Evolutionary conservation across 2,888 invertebrate species (phyloP).

Genomic region (Megastigmus dorsalis): DNA sequence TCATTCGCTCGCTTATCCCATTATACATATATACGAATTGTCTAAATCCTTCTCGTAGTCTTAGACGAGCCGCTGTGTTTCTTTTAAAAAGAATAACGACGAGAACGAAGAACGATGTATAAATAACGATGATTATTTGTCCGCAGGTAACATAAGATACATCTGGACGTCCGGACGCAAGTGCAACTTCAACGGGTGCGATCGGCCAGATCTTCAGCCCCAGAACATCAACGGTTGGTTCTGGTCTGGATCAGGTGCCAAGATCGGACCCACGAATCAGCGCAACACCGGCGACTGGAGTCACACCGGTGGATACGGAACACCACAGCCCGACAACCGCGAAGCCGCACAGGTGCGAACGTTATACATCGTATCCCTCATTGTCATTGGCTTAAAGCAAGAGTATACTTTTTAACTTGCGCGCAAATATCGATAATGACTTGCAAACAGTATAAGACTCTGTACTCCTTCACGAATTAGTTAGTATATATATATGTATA

Average conservation of each 20-base stretch:
- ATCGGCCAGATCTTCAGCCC: conserved; percentile 89
- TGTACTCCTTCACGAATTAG: background rate
- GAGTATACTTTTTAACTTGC: too few species aligned
- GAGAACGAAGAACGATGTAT: too few species aligned
- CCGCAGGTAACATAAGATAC: conserved; percentile 77
- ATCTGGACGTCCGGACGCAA: conserved; percentile 95
- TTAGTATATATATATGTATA: background rate
- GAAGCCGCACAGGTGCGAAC: conserved; percentile 88
- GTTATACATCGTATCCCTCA: background rate
- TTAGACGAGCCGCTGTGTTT: too few species aligned
- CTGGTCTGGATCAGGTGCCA: conserved; percentile 95
- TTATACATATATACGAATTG: too few species aligned
- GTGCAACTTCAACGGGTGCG: conserved; percentile 94
- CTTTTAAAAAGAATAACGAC: too few species aligned
- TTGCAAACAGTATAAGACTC: background rate
- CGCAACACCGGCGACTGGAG: conserved; percentile 95
- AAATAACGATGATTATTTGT: too few species aligned
- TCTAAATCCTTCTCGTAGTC: too few species aligned
- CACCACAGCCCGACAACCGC: conserved; percentile 91
- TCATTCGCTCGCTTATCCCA: too few species aligned
- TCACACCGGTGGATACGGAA: conserved; percentile 89
- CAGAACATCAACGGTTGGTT: conserved; percentile 92
- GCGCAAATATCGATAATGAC: too few species aligned
- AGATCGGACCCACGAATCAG: conserved; percentile 91
- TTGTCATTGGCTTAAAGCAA: background rate